Percentiles rank a stretch among this genome's conserved stretches.
Conservation (phyloP, 2,113 vertebrate species). For the Meleagris gallopavo region DNA sequence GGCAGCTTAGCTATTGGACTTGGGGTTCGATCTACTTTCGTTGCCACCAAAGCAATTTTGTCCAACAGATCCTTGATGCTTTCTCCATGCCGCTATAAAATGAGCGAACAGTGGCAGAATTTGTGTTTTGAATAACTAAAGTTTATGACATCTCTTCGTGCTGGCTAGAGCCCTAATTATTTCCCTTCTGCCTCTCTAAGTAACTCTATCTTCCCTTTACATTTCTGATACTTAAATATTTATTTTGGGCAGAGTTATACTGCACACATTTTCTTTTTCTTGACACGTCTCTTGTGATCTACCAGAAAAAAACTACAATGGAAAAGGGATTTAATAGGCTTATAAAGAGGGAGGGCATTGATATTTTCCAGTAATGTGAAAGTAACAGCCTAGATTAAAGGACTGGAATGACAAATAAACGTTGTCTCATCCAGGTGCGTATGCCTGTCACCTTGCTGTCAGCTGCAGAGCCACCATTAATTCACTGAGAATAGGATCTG, state of each 20-base stretch:
- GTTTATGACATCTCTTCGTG: conserved; percentile 50
- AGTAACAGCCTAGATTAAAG: conserved; percentile 17
- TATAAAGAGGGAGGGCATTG: conserved; percentile 16
- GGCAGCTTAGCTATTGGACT: conserved; percentile 14
- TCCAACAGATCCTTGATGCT: background rate
- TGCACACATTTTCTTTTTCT: conserved; percentile 32
- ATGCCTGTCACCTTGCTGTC: conserved; percentile 40
- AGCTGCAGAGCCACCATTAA: conserved; percentile 27
- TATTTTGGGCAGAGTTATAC: conserved; percentile 5
- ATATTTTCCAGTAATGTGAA: background rate
- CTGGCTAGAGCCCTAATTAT: conserved; percentile 47
- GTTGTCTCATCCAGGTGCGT: conserved; percentile 37
- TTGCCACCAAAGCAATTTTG: conserved; percentile 7
- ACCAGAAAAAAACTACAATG: conserved; percentile 56
- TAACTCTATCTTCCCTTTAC: conserved; percentile 52
- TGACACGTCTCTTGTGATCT: conserved; percentile 38
- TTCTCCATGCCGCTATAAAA: conserved; percentile 20
- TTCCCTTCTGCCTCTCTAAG: conserved; percentile 48
- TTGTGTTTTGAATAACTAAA: conserved; percentile 33
- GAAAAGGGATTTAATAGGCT: conserved; percentile 11
- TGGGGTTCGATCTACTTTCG: conserved; percentile 34
- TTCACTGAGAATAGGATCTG: conserved; percentile 36
- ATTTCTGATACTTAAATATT: conserved; percentile 62
- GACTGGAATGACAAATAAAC: background rate
- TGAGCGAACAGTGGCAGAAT: conserved; percentile 36